Base-by-base conservation (phyloP, 2,113 vertebrate species). In the Microtus oregoni region DNA sequence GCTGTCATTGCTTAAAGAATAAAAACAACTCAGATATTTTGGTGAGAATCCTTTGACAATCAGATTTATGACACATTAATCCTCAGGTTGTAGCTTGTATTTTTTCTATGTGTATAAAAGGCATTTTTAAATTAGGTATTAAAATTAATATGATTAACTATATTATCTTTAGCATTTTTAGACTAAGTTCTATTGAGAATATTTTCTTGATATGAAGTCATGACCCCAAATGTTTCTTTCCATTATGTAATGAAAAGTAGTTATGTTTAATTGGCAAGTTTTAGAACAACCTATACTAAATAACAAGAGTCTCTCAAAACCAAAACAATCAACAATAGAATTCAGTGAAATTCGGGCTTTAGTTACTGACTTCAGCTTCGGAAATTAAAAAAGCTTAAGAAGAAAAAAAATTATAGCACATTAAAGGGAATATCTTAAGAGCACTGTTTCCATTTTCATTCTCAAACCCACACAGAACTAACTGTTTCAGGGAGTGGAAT, bases 211-310 rank as follows among this genome's bases (percentile, higher is more conserved):
- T 3, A 35, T 86, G 20, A 92, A 28, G 0, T 81, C 14, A 50
- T 92, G 52, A 70, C 50, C 19, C 30, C 58, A 92, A n/a, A 9
- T 67, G 1, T 81, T 92, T 96, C 26, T 81, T 92, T 94, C 30
- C 38, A 44, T 63, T 81, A 68, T 81, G 17, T 72, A 58, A 26
- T 50, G 5, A 58, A 89, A 63, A 77, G 58, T 35, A 65, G 47
- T 67, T 86, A 41, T 68, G 28, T 7, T 22, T 68, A 35, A 35
- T 68, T 4, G 5, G 30, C 83, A 24, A 86, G 5, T 22, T 67
- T 67, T 6, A 50, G 83, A 24, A 50, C 17, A 47, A 10, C 10
- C 17, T 50, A 35, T 47, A 22, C 15, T 47, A 47, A 86, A 22
- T 68, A 47, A 3, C 4, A 68, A 35, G 63, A 86, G 8, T 44